Percentiles rank a stretch among this genome's conserved stretches.
phyloP scores from a whole-genome alignment of 2,113 vertebrate genomes.

The Perccottus glenii region DNA sequence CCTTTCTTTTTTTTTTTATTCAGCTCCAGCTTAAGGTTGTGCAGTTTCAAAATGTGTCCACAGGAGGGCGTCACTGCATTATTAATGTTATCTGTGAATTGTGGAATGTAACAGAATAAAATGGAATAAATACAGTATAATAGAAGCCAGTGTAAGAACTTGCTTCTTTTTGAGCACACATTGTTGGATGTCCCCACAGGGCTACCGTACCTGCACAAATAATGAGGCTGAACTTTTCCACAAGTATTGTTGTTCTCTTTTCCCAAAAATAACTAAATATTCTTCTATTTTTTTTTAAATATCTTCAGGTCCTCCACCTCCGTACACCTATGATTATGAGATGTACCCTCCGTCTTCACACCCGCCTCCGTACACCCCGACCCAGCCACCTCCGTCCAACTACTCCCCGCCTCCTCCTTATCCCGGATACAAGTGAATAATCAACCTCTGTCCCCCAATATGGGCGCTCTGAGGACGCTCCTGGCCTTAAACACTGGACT shows the following conservation, averaged over 20 bases:
- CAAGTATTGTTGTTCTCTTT: neutral
- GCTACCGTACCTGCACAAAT: too few relatives aligned
- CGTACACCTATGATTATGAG: slow-evolving; percentile 86
- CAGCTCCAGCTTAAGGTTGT: neutral
- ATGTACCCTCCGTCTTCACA: slow-evolving; percentile 81
- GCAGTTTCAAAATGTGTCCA: slow-evolving; percentile 17
- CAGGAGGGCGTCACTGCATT: slow-evolving; percentile 38
- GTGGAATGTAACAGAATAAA: too few relatives aligned
- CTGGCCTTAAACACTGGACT: neutral
- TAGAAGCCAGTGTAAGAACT: too few relatives aligned
- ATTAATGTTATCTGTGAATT: neutral
- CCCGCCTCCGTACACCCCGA: slow-evolving; percentile 87
- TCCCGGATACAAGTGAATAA: slow-evolving; percentile 84
- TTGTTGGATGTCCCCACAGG: too few relatives aligned
- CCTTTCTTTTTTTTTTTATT: neutral
- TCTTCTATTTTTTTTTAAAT: neutral
- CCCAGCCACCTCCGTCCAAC: slow-evolving; percentile 72
- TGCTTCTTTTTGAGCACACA: too few relatives aligned
- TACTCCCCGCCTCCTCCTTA: slow-evolving; percentile 88
- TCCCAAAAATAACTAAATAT: neutral
- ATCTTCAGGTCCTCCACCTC: slow-evolving; percentile 83
- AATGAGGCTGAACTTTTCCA: too few relatives aligned
- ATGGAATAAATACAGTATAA: too few relatives aligned
- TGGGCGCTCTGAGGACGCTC: neutral
- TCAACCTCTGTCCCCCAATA: neutral